Evolutionary conservation across 2,888 invertebrate genomes (phyloP).

Genomic region (Torymus auratus): DNA sequence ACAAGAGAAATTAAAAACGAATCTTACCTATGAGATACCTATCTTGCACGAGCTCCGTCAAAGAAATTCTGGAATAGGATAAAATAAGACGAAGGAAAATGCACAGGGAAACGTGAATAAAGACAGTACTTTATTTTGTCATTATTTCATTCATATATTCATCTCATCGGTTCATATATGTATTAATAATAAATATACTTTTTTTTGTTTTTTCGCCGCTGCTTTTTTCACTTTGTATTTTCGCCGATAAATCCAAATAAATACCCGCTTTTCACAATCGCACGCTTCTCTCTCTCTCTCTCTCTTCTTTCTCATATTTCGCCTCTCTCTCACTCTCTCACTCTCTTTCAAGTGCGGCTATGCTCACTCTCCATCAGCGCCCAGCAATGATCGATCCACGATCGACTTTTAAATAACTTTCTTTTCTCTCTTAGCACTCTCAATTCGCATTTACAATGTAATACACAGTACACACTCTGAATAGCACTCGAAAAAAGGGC

Average conservation of each 20-base stretch:
- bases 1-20: no score
- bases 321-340: no score
- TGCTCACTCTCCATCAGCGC: constrained; percentile 52
- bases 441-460: no score
- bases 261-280: constrained; percentile 36
- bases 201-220: constrained; percentile 58
- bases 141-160: constrained; percentile 65
- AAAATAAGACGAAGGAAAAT: constrained; percentile 37
- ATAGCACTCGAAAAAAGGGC: no score
- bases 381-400: constrained; percentile 64
- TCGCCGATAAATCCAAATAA: constrained; percentile 40
- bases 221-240: constrained; percentile 33
- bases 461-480: no score
- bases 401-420: constrained; percentile 51
- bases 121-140: constrained; percentile 68
- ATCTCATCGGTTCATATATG: constrained; percentile 65
- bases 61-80: no score
- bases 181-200: constrained; percentile 69
- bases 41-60: no score
- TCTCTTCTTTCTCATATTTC: no score
- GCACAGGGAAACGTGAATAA: constrained; percentile 65
- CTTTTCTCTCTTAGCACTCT: background rate
- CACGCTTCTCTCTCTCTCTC: constrained; percentile 18
- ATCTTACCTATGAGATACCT: no score
- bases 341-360: constrained; percentile 33